Evolutionary conservation across 1,140 invertebrate genomes (phyloP), one percentile per base, ranked within the genome.

Genomic region (Nasonia longicornis): DNA sequence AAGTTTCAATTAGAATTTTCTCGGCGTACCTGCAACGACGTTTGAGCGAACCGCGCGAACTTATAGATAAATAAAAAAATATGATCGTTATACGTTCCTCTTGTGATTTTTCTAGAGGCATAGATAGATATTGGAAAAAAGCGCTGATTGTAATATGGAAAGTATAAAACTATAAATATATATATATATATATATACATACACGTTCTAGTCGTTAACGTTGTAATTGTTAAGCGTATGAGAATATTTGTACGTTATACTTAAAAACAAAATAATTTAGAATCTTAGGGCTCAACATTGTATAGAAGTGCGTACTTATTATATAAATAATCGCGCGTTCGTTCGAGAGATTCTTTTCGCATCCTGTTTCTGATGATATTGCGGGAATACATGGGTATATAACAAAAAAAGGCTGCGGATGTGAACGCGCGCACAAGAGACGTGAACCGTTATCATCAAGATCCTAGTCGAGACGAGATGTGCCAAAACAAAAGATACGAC

Each of bases 401-500:
- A 58, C 82, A 77, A 74, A 84, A 78, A 78, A 75, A 77, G 80
- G 69, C 52, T 77, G 79, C 64, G 69, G 38, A 77, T 75, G 76
- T 81, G 22, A 83, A 82, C 64, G 79, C 12, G 22, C 64, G 6
- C 63, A 75, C 79, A 83, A 82, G 72, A 78, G 58, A 82, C 77
- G 73, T 84, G 67, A 76, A 82, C 80, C 38, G 7, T 42, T 42
- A 42, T 42, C 38, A 42, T 42, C 38, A 35, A 82, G 58, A 85
- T 86, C 66, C 81, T 83, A 82, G 73, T 79, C 79, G 84, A 52
- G 48, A 87, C 79, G 83, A 87, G 82, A 86, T 87, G 87, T 87
- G 87, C 87, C 87, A 87, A 88, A 87, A 4, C 31, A 35, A 86
- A 86, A 86, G 82, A 86, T 85, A 86, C 82, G 83, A 85, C 85